These are phyloP conservation scores for Amphiduros pacificus DNA, from an alignment of 2,888 invertebrate species.

Conservation along the genomic window DNA sequence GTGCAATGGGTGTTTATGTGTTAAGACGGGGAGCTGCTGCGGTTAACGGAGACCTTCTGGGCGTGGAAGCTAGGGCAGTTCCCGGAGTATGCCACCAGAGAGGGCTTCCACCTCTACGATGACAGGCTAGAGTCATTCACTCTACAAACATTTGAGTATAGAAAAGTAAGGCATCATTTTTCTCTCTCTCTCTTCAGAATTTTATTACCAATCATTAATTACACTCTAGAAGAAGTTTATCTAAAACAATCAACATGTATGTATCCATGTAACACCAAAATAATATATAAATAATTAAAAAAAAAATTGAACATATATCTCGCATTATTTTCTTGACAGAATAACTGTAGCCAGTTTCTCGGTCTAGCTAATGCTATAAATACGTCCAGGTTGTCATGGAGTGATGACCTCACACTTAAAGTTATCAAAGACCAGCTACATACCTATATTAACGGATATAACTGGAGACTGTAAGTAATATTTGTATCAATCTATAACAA, in stretches of 20 bases:
- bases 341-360: conserved; percentile 16
- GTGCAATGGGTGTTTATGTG: too few relatives aligned
- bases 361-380: conserved; percentile 3
- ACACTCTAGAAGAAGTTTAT: too few relatives aligned
- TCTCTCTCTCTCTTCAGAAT: too few relatives aligned
- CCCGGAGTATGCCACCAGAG: conserved; percentile 36
- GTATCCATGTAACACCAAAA: too few relatives aligned
- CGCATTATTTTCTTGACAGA: conserved; percentile 1
- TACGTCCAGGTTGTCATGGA: neutral
- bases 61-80: conserved; percentile 33
- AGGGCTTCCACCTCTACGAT: conserved; percentile 34
- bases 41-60: conserved; percentile 30
- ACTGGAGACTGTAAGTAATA: conserved; percentile 42
- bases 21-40: too few relatives aligned
- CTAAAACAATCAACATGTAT: too few relatives aligned
- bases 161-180: conserved; percentile 33
- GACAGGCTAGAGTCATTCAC: conserved; percentile 36
- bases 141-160: conserved; percentile 30
- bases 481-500: neutral
- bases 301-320: too few relatives aligned
- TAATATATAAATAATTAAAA: too few relatives aligned
- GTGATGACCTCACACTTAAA: conserved; percentile 37
- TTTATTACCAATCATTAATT: too few relatives aligned
- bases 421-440: conserved; percentile 41
- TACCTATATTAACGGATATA: conserved; percentile 42